phyloP scores from a whole-genome alignment of 2,797 vertebrate species.

The Labeo calbasu region DNA sequence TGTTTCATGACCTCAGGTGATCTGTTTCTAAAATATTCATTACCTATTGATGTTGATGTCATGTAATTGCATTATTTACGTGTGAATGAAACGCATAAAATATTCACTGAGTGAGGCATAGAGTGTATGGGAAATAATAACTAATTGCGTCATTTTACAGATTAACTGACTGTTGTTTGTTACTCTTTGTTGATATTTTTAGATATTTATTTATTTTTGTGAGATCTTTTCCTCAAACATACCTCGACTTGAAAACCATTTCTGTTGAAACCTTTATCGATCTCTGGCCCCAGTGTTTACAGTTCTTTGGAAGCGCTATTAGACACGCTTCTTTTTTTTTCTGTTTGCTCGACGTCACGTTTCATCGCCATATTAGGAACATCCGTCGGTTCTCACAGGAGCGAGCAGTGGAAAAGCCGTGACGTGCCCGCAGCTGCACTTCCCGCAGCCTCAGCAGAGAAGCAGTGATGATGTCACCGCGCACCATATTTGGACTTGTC shows the following conservation, averaged over 20 bases:
- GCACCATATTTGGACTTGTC: constrained; percentile 75
- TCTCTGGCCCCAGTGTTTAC: neutral
- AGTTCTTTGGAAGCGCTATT: constrained; percentile 40
- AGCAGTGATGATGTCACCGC: constrained; percentile 65
- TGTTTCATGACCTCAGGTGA: neutral
- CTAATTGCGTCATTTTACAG: neutral
- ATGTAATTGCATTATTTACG: neutral
- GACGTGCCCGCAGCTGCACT: constrained; percentile 65
- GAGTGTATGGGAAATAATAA: neutral
- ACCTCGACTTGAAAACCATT: neutral
- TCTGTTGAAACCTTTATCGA: neutral
- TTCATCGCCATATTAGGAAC: constrained; percentile 71
- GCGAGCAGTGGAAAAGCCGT: constrained; percentile 75
- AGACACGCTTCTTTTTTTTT: constrained; percentile 8
- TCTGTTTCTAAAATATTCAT: constrained; percentile 1
- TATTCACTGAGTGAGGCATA: neutral
- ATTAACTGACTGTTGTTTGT: neutral
- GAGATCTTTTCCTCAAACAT: neutral
- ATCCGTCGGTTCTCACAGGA: constrained; percentile 70
- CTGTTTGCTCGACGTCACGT: constrained; percentile 59
- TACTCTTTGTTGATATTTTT: neutral
- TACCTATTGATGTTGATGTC: neutral
- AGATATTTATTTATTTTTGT: neutral
- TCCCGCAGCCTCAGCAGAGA: constrained; percentile 44
- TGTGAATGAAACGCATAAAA: neutral